Percentiles rank a stretch among this genome's conserved stretches.
These are phyloP conservation scores for Ancistrus triradiatus DNA, from an alignment of 2,113 vertebrate genomes.

Conservation along the genomic window DNA sequence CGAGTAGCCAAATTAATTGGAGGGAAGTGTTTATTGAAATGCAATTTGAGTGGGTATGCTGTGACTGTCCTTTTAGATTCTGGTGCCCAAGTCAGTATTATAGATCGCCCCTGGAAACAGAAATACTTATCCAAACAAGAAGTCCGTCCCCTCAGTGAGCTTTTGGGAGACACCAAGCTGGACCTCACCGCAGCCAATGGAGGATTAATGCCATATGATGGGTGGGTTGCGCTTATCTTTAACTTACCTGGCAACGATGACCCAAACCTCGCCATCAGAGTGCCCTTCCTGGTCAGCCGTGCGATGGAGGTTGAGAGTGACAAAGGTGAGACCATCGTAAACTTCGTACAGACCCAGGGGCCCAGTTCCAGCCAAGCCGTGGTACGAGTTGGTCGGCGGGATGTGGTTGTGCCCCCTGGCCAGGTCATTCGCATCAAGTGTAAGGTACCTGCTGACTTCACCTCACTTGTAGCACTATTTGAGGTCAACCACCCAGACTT, in stretches of 20 bases:
- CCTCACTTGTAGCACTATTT: too few relatives aligned
- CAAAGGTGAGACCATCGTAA: too few relatives aligned
- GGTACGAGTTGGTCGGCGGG: too few relatives aligned
- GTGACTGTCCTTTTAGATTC: conserved; percentile 16
- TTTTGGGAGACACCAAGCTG: conserved; percentile 9
- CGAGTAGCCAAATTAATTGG: not conserved
- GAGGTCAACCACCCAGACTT: too few relatives aligned
- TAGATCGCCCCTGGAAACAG: conserved; percentile 25
- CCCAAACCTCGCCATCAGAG: conserved; percentile 13
- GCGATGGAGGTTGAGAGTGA: too few relatives aligned
- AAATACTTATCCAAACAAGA: conserved; percentile 7
- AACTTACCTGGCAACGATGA: not conserved
- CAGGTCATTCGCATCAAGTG: too few relatives aligned
- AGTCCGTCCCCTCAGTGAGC: conserved; percentile 16
- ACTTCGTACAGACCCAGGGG: too few relatives aligned
- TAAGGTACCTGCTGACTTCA: too few relatives aligned
- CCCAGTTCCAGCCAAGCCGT: too few relatives aligned
- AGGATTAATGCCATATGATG: conserved; percentile 22
- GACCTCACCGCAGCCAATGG: not conserved
- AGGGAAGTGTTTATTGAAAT: not conserved
- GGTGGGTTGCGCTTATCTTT: not conserved
- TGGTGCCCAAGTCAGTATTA: conserved; percentile 42
- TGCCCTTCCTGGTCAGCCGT: not conserved
- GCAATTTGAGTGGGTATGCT: not conserved
- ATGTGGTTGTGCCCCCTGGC: too few relatives aligned